Evolutionary conservation across 2,797 vertebrate genomes (phyloP).

Genomic region (Rhodeus uyekii): DNA sequence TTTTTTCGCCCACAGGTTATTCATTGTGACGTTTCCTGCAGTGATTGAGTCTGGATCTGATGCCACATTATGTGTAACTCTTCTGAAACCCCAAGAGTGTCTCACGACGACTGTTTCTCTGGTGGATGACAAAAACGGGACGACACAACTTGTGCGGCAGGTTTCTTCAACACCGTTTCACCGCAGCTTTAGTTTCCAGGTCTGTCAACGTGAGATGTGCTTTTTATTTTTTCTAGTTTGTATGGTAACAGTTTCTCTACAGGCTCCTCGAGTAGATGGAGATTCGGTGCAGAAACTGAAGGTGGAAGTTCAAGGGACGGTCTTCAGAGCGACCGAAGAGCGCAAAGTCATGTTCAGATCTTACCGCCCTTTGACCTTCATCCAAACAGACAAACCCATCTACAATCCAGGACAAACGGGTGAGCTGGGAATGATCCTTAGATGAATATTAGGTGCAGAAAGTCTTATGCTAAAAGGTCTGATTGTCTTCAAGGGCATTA

Average conservation of each 20-base stretch:
- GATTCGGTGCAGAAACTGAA: constrained; percentile 45
- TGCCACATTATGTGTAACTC: no score
- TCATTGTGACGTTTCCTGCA: no score
- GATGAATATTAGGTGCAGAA: neutral
- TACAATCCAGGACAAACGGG: constrained; percentile 81
- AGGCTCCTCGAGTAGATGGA: constrained; percentile 61
- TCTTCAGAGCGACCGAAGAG: constrained; percentile 69
- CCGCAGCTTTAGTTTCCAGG: no score
- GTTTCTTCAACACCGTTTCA: no score
- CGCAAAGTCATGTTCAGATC: constrained; percentile 73
- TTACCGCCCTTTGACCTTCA: constrained; percentile 69
- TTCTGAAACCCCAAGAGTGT: no score
- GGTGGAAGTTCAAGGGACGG: constrained; percentile 73
- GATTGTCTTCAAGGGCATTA: neutral
- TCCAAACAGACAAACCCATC: constrained; percentile 90
- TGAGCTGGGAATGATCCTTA: neutral
- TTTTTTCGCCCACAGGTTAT: no score
- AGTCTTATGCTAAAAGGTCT: neutral
- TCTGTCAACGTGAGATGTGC: neutral
- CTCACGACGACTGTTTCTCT: no score
- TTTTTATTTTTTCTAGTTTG: neutral
- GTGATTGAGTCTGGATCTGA: no score
- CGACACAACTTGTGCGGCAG: no score
- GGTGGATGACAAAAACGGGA: no score
- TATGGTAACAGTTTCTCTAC: neutral